Base-by-base conservation (phyloP, 2,888 invertebrate genomes). In the Drosophila sordidapex region DNA sequence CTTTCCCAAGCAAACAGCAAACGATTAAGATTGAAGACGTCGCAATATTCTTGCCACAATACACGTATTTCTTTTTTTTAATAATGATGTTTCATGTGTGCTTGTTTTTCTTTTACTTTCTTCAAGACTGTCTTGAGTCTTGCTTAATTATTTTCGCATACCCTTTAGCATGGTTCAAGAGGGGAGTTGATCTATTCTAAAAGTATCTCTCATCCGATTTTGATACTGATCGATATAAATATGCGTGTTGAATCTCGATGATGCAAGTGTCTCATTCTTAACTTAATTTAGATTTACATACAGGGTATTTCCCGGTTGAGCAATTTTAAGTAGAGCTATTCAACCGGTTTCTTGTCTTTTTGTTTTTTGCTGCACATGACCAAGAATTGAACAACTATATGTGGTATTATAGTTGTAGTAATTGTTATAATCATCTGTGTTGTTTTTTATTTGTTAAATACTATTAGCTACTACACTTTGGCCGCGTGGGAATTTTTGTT, bases 101-200 rank as follows among this genome's bases (percentile, higher is more conserved):
- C 31, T 76, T 63, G 70, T 66, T 66, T 79, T 80, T 80, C 80
- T 64, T 78, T 82, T 78, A 70, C 80, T 80, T 80, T 82, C 82
- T 82, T 72, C 11, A 36, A 53, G 65, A 43, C 51, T 65, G 27
- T 74, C 38, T 49, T 46, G 43, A 51, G n/a, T 40, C 54, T 52
- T 40, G 63, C 62, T 38, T 58, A 51, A 58, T 70, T 76, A 54
- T 61, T 61, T 60, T 40, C 31, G 21, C 29, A 67, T 67, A 67
- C 70, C 70, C 70, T 70, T 69, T 69, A 38, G 13, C 54, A 49
- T 69, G 13, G 0, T 21, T 10, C 6, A 5, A 10, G 2, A 29
- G 13, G 27, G 33, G 48, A 51, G 31, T 1, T 21, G 7, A 21
- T 7, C 21, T 5, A 25, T 25, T 15, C 4, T 8, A 31, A 15